Conservation (phyloP, 1,140 invertebrate species). For the Cydia amplana region DNA sequence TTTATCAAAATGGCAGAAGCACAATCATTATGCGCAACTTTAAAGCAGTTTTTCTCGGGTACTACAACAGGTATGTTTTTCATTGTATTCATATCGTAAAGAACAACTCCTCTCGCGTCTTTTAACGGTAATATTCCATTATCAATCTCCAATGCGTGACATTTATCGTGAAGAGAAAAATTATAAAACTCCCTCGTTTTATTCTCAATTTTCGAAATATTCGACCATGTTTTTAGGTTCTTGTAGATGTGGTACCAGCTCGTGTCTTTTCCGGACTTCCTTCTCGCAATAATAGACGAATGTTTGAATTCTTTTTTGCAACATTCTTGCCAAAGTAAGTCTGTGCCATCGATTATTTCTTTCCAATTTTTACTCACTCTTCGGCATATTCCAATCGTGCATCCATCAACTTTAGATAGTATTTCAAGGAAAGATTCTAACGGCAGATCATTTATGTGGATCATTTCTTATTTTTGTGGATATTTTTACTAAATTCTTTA, state of each 20-base stretch:
- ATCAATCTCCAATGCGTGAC: conserved; percentile 56
- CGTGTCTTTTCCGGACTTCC: conserved; percentile 56
- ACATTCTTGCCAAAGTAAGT: conserved; percentile 59
- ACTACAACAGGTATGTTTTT: conserved; percentile 65
- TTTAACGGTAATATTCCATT: conserved; percentile 61
- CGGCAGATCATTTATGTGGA: conserved; percentile 54
- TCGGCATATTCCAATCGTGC: conserved; percentile 56
- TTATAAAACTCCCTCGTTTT: conserved; percentile 63
- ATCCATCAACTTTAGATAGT: conserved; percentile 59
- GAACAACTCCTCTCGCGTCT: conserved; percentile 56
- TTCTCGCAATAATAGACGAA: conserved; percentile 62
- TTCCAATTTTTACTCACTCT: conserved; percentile 65
- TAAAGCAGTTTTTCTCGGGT: conserved; percentile 58
- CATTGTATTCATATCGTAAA: conserved; percentile 60
- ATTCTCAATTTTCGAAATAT: conserved; percentile 48
- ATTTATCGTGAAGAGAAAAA: conserved; percentile 58
- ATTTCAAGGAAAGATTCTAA: conserved; percentile 67
- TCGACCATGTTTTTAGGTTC: conserved; percentile 59
- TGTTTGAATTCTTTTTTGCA: conserved; percentile 60
- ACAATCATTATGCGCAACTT: conserved; percentile 61
- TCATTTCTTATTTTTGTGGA: conserved; percentile 31
- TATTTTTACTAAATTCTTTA: background rate
- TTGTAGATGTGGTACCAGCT: conserved; percentile 66
- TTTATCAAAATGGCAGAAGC: conserved; percentile 56
- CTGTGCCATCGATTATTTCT: conserved; percentile 55